phyloP scores from a whole-genome alignment of 2,888 invertebrate species.

The Perizoma flavofasciatum region DNA sequence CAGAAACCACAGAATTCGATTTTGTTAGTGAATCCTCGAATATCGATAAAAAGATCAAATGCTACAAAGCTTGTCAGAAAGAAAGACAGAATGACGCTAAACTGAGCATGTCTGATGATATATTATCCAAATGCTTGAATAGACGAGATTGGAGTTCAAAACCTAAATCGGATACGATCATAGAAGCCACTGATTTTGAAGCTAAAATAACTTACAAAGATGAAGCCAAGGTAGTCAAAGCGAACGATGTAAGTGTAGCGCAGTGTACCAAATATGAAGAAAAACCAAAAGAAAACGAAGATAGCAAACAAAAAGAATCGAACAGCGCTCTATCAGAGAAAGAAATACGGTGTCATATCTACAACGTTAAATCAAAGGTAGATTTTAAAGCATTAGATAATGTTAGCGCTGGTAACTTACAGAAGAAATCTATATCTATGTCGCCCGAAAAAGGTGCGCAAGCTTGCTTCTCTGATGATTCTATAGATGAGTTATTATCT shows the following conservation, averaged over 20 bases:
- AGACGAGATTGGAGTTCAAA: constrained; percentile 66
- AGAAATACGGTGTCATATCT: constrained; percentile 60
- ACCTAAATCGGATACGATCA: constrained; percentile 48
- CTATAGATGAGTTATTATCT: constrained; percentile 68
- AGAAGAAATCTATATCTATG: constrained; percentile 35
- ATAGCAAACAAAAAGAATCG: constrained; percentile 28
- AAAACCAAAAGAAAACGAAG: constrained; percentile 23
- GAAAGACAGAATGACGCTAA: constrained; percentile 53
- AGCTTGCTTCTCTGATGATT: constrained; percentile 67
- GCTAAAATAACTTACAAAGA: neutral
- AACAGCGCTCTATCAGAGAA: constrained; percentile 55
- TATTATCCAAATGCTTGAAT: constrained; percentile 69
- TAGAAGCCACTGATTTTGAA: constrained; percentile 4
- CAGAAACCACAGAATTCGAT: constrained; percentile 64
- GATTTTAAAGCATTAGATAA: constrained; percentile 8
- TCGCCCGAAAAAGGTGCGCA: constrained; percentile 66
- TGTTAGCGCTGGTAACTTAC: neutral
- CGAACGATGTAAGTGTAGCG: no score
- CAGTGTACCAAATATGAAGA: no score
- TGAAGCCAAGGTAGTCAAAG: constrained; percentile 16
- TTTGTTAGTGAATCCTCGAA: constrained; percentile 63
- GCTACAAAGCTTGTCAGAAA: constrained; percentile 71
- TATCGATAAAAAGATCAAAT: constrained; percentile 63
- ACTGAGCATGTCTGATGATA: constrained; percentile 70
- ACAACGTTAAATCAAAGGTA: constrained; percentile 42